Base-by-base conservation (phyloP, 2,113 vertebrate genomes). In the Dissostichus mawsoni region DNA sequence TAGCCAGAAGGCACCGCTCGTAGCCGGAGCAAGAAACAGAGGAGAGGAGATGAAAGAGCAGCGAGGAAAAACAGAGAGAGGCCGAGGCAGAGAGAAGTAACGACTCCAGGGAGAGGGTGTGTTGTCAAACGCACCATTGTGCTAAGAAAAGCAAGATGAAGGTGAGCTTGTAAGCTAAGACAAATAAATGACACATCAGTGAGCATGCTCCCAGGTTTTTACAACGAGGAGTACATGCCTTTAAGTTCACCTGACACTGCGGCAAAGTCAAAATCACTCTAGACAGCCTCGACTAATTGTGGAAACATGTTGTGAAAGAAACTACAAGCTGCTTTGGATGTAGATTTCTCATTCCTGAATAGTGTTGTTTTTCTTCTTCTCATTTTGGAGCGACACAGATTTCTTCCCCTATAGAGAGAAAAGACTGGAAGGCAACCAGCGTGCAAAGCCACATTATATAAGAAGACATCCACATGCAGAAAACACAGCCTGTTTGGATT, bases 1-100 rank as follows among this genome's bases (percentile, higher is more conserved):
- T 94, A 93, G 89, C 82, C 74, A 51, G 69, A 63, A 90, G 89
- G 81, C 88, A 65, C 45, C 83, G 81, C 86, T 86, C 86, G 84
- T 88, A 73, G 82, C 80, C 6, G 12, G 45, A 68, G 87, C 82
- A 55, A 81, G 82, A 80, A 74, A 16, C 12, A 23, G 4, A 63
- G 4, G 63, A 59, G 84, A 86, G 18, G 87, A 91, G 87, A 91
- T 86, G 88, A 89, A 91, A 84, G 85, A 74, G 74, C 61, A 86
- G 80, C 9, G 70, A 55, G 78, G 61, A 14, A 23, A 57, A 72
- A 48, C 33, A n/a, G 41, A 41, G 69, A 51, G 79, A 66, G 81
- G 76, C 77, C 74, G 67, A 53, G 73, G 82, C 11, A 11, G 70
- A 55, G 70, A 79, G 74, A 84, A 76, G 71, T 72, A 64, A 83